Evolutionary conservation across 2,888 invertebrate genomes (phyloP).

Genomic region (Hesperia comma): DNA sequence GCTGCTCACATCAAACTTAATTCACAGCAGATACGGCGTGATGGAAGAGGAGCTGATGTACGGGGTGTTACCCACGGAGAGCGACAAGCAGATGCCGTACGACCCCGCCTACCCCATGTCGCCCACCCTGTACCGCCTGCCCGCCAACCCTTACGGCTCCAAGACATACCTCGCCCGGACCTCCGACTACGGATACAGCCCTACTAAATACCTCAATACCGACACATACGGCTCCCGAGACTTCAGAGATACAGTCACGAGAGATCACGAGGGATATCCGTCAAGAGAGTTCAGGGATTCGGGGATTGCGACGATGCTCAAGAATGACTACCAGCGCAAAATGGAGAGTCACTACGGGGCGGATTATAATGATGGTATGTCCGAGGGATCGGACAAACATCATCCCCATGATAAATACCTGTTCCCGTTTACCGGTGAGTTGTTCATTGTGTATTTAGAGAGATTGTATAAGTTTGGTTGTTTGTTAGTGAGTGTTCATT

Average conservation of each 20-base stretch:
- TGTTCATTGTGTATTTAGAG: background rate
- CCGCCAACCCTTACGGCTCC: conserved; percentile 78
- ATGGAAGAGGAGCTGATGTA: conserved; percentile 80
- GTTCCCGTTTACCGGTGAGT: conserved; percentile 91
- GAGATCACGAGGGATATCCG: conserved; percentile 74
- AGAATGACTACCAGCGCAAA: conserved; percentile 81
- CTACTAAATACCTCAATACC: conserved; percentile 71
- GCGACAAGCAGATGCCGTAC: conserved; percentile 77
- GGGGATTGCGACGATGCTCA: conserved; percentile 78
- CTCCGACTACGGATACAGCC: conserved; percentile 79
- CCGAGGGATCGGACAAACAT: conserved; percentile 89
- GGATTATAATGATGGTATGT: conserved; percentile 86
- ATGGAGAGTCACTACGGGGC: conserved; percentile 73
- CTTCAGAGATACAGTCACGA: conserved; percentile 67
- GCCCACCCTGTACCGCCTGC: conserved; percentile 76
- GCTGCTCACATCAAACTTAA: background rate
- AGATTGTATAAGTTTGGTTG: too few species aligned
- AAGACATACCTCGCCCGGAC: conserved; percentile 75
- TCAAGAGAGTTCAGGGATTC: conserved; percentile 77
- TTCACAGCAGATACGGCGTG: conserved; percentile 67
- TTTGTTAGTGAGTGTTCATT: background rate
- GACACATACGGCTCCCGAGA: conserved; percentile 74
- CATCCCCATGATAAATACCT: conserved; percentile 90
- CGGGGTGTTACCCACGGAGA: conserved; percentile 68
- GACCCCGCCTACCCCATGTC: conserved; percentile 80